phyloP scores from a whole-genome alignment of 2,888 invertebrate genomes.

The Limenitis camilla region DNA sequence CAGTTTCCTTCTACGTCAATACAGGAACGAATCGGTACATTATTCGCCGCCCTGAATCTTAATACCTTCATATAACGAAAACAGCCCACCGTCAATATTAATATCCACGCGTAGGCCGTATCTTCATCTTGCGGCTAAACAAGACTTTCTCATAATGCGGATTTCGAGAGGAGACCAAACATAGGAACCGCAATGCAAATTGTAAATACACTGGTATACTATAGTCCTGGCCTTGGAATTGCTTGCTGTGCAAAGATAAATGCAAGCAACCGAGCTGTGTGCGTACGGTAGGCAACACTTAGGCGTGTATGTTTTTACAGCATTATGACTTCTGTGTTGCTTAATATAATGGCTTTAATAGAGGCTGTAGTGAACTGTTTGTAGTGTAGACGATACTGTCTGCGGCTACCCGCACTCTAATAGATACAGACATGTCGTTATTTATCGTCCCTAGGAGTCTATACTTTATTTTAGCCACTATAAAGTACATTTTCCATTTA shows the following conservation, averaged over 20 bases:
- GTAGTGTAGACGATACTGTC: conserved; percentile 18
- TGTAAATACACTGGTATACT: conserved; percentile 28
- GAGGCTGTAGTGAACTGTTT: conserved; percentile 4
- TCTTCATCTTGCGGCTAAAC: conserved; percentile 27
- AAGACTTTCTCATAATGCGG: conserved; percentile 26
- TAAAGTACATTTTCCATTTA: not conserved
- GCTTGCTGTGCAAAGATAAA: conserved; percentile 32
- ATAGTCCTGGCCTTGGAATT: conserved; percentile 29
- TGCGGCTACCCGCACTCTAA: conserved; percentile 21
- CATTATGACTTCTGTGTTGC: conserved; percentile 11
- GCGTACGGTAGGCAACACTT: conserved; percentile 16
- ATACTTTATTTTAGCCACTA: not conserved
- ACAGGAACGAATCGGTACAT: conserved; percentile 19
- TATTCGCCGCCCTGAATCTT: conserved; percentile 24
- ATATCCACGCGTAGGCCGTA: conserved; percentile 27
- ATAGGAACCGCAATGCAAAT: conserved; percentile 30
- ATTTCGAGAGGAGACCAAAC: conserved; percentile 29
- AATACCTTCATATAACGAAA: conserved; percentile 28
- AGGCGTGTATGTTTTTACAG: not conserved
- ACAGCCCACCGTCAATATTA: conserved; percentile 23
- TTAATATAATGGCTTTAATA: conserved; percentile 1
- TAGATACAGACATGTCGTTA: conserved; percentile 15
- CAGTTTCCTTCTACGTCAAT: conserved; percentile 20
- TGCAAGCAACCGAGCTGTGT: conserved; percentile 27
- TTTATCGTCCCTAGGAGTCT: not conserved